Evolutionary conservation across 1,140 invertebrate species (phyloP), one percentile per base, ranked within the genome.

Genomic region (Sminthurides bifidus): DNA sequence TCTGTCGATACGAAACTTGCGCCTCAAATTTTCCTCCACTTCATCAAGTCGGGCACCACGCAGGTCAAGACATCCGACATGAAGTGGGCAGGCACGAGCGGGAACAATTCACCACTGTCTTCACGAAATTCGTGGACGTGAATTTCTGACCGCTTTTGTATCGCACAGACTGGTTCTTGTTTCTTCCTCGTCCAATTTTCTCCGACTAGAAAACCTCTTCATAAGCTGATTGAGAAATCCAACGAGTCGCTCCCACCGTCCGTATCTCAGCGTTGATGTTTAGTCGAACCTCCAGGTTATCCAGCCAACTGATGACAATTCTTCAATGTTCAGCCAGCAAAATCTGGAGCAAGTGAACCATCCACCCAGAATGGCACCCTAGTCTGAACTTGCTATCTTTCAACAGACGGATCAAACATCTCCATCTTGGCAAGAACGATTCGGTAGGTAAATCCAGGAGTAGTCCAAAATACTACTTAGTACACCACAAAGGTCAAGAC

Each of bases 391-490:
- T 0, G 73, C 66, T n/a, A 58, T 51, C 0, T n/a, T 17, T 8
- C 66, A 66, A 19, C 65, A 69, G 54, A 15, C 68, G 62, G n/a
- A 74, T 66, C 57, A 75, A 73, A 21, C 72, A 37, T 17, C 68
- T 44, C 2, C 75, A 46, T 19, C 66, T 63, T 33, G 63, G 61
- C 17, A 74, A 41, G 48, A 72, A 74, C 0, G 64, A 65, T 23
- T 70, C 65, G 0, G 71, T 70, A 1, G 66, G 59, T 3, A 74
- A 50, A 3, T 61, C 63, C 6, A 65, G 61, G 0, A 66, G 69
- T n/a, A 60, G 33, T 21, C 76, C 73, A 19, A 75, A 29, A 51
- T 76, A 75, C 61, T 0, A 71, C 73, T 50, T 72, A 62, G 66
- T 69, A 43, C 48, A 66, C 31, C 62, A 66, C 51, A 49, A 68